Conservation (phyloP, 2,888 invertebrate genomes). For the Agrochola circellaris region DNA sequence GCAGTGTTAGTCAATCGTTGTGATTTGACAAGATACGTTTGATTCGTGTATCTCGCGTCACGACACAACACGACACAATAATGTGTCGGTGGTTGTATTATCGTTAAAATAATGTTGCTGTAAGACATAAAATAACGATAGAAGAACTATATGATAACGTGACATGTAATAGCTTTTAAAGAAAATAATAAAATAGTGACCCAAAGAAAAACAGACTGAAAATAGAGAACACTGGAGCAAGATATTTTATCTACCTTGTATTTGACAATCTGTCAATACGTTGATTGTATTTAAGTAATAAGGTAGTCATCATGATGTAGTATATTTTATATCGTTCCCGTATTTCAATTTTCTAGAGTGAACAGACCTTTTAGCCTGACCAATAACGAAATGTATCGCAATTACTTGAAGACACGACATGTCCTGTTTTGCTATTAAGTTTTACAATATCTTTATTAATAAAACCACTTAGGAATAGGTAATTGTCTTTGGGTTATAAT, state of each 20-base stretch:
- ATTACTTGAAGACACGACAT: conserved; percentile 52
- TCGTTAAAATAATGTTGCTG: too few relatives aligned
- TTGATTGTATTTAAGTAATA: not conserved
- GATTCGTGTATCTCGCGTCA: too few relatives aligned
- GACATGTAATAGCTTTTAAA: too few relatives aligned
- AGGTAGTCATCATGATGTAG: too few relatives aligned
- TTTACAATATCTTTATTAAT: not conserved
- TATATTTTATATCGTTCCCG: not conserved
- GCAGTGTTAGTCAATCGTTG: too few relatives aligned
- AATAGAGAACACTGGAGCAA: not conserved
- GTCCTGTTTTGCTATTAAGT: not conserved
- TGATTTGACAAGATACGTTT: too few relatives aligned
- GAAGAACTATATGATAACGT: too few relatives aligned
- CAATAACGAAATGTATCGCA: conserved; percentile 41
- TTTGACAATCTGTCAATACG: conserved; percentile 3
- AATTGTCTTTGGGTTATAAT: not conserved
- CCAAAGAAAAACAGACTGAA: not conserved
- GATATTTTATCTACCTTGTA: too few relatives aligned
- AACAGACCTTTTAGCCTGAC: conserved; percentile 28
- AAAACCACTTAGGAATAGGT: not conserved
- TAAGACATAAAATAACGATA: too few relatives aligned
- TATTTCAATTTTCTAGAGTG: conserved; percentile 51
- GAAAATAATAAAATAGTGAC: not conserved
- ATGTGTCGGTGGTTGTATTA: too few relatives aligned
- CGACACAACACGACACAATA: too few relatives aligned